These are phyloP conservation scores for Furcifer pardalis DNA, from an alignment of 2,797 vertebrate genomes.

Conservation along the genomic window DNA sequence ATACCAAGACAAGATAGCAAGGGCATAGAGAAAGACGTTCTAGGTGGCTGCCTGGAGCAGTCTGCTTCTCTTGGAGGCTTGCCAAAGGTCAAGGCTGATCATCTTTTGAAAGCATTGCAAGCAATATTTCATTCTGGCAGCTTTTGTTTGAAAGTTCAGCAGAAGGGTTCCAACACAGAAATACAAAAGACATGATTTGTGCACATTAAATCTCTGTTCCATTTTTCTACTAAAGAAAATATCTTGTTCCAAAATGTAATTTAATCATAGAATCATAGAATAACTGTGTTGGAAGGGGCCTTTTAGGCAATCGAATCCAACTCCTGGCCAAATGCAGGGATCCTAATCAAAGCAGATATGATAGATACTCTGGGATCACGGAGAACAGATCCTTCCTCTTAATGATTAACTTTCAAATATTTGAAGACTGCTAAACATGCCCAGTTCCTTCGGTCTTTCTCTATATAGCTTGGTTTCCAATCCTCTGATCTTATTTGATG, in stretches of 20 bases:
- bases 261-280: too few relatives aligned
- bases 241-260: neutral
- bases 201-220: neutral
- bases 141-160: neutral
- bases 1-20: slow-evolving; percentile 5
- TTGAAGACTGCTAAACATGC: too few relatives aligned
- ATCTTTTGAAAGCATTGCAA: slow-evolving; percentile 21
- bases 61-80: neutral
- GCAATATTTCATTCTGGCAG: neutral
- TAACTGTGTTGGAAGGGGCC: too few relatives aligned
- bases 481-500: too few relatives aligned
- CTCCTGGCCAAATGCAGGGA: too few relatives aligned
- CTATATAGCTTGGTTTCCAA: too few relatives aligned
- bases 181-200: neutral
- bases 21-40: slow-evolving; percentile 7
- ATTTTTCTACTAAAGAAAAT: neutral
- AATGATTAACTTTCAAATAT: too few relatives aligned
- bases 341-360: too few relatives aligned
- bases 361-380: too few relatives aligned
- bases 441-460: too few relatives aligned
- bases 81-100: slow-evolving; percentile 6
- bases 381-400: too few relatives aligned
- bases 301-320: too few relatives aligned
- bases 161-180: neutral
- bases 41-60: slow-evolving; percentile 20